Conservation (phyloP, 1,140 invertebrate genomes). For the Atta cephalotes region DNA sequence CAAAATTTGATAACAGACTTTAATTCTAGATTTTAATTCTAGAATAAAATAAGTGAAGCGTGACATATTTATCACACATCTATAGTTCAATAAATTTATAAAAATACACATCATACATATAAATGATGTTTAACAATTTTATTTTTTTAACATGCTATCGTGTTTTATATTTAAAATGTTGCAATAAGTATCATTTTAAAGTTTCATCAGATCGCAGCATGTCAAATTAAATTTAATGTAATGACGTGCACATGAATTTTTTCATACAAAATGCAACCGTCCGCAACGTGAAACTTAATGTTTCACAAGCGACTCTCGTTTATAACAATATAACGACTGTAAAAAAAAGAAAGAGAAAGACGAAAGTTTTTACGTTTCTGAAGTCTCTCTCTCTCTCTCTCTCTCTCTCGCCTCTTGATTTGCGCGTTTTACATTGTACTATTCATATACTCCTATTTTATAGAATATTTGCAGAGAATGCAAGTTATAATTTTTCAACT, state of each 20-base stretch:
- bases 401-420: neutral
- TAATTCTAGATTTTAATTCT: neutral
- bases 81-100: neutral
- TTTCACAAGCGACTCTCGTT: neutral
- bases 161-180: neutral
- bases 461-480: constrained; percentile 12
- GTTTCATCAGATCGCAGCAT: neutral
- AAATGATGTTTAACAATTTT: neutral
- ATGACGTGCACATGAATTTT: neutral
- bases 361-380: neutral
- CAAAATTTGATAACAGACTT: no score
- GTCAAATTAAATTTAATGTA: constrained; percentile 7
- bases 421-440: neutral
- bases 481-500: constrained; percentile 45
- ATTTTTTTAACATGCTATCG: neutral
- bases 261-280: neutral
- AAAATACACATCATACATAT: neutral
- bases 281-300: neutral
- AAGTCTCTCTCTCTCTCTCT: neutral
- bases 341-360: neutral
- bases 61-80: neutral
- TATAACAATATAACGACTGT: neutral
- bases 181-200: neutral
- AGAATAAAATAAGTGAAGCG: neutral
- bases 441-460: neutral